Evolutionary conservation across 2,113 vertebrate species (phyloP), one percentile per base, ranked within the genome.

Genomic region (Collichthys lucidus): DNA sequence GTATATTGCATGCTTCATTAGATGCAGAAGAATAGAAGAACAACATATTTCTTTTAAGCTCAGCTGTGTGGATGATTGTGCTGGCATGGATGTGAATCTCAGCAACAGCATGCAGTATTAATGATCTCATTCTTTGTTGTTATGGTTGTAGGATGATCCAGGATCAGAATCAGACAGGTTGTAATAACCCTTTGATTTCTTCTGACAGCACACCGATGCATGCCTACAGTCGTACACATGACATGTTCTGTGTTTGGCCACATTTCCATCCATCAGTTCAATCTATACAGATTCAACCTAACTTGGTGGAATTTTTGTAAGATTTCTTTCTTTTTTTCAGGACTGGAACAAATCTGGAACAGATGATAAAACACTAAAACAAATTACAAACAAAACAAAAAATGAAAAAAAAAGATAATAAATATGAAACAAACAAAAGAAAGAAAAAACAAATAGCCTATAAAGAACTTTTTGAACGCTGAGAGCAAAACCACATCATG

Each of bases 131-230:
- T 82, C 26, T 67, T 29, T 68, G 61, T 35, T 57, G 29, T 49
- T 62, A 22, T 40, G 53, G 31, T 47, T 59, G 35, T 29, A 26
- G 56, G 24, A 70, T 66, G 31, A 42, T 59, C 26, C 24, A 26
- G 52, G 24, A 70, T 66, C 62, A 47, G 68, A 76, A 89, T 83
- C 66, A 65, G 53, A 31, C 79, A 53, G 56, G 62, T 69, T n/a
- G 24, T 62, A 80, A 89, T 88, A 61, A 87, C 72, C 75, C 64
- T 68, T 50, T 76, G 46, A 70, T 83, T 74, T 61, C 44, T 71
- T 24, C 46, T 40, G 35, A 40, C 35, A 40, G 35, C 35, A 8
- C 35, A 40, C 2, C 9, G 35, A 46, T 14, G 44, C 44, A 12
- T 68, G 52, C 50, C 56, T 77, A 83, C 74, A 79, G 67, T 90